Conservation (phyloP, 2,113 vertebrate genomes). For the Nyctereutes procyonoides region DNA sequence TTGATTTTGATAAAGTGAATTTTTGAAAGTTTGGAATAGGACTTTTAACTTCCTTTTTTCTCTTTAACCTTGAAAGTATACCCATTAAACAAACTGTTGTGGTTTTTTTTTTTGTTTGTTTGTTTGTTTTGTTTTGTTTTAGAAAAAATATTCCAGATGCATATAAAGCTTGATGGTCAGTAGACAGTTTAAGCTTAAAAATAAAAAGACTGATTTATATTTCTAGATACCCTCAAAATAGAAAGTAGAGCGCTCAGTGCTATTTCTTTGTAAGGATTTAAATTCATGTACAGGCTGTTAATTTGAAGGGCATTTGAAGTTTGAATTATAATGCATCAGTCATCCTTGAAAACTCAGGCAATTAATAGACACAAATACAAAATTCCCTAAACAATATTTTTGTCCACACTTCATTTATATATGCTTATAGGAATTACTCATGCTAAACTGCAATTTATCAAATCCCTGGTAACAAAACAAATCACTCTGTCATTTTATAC, state of each 20-base stretch:
- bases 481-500: conserved; percentile 64
- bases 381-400: conserved; percentile 75
- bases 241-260: not conserved
- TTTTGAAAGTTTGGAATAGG: not conserved
- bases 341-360: conserved; percentile 49
- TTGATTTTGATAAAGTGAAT: not conserved
- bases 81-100: not conserved
- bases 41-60: not conserved
- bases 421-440: conserved; percentile 77
- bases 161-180: not conserved
- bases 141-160: not conserved
- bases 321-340: conserved; percentile 71
- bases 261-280: conserved; percentile 60
- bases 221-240: not conserved
- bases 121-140: too few species aligned
- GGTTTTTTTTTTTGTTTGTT: too few species aligned
- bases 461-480: conserved; percentile 66
- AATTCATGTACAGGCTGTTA: not conserved
- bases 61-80: not conserved
- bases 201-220: not conserved
- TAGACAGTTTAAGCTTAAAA: not conserved
- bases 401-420: conserved; percentile 77
- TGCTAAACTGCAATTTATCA: conserved; percentile 68
- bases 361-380: conserved; percentile 67
- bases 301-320: conserved; percentile 63